phyloP scores from a whole-genome alignment of 1,140 invertebrate species.

The Macrostomum lignano region DNA sequence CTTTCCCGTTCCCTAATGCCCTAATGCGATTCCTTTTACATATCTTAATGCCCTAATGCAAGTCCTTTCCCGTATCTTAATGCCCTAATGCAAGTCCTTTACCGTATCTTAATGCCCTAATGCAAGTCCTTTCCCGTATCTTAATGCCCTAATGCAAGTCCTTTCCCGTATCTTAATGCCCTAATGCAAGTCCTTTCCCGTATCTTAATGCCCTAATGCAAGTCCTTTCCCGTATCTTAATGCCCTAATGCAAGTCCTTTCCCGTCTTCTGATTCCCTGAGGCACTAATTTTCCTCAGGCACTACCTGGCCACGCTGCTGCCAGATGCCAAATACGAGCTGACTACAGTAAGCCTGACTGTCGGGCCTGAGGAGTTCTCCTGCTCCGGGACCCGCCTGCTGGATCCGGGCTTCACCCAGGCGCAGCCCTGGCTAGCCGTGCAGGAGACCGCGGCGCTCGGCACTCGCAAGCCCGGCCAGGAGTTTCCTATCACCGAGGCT shows the following conservation, averaged over 20 bases:
- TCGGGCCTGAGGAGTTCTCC: slow-evolving; percentile 53
- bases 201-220: no score
- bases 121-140: no score
- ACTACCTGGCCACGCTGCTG: slow-evolving; percentile 28
- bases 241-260: slow-evolving; percentile 6
- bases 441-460: neutral
- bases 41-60: no score
- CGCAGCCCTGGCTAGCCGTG: slow-evolving; percentile 53
- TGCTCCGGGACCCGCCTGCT: slow-evolving; percentile 52
- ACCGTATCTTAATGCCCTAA: no score
- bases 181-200: no score
- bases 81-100: no score
- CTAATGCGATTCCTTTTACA: no score
- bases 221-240: no score
- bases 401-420: slow-evolving; percentile 64
- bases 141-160: no score
- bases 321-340: slow-evolving; percentile 56
- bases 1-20: no score
- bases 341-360: slow-evolving; percentile 44
- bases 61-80: no score
- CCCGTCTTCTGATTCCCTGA: neutral
- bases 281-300: slow-evolving; percentile 3
- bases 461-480: neutral
- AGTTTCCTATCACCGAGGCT: neutral
- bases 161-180: no score